Base-by-base conservation (phyloP, 1,140 invertebrate species). In the Drosophila oshimai region DNA sequence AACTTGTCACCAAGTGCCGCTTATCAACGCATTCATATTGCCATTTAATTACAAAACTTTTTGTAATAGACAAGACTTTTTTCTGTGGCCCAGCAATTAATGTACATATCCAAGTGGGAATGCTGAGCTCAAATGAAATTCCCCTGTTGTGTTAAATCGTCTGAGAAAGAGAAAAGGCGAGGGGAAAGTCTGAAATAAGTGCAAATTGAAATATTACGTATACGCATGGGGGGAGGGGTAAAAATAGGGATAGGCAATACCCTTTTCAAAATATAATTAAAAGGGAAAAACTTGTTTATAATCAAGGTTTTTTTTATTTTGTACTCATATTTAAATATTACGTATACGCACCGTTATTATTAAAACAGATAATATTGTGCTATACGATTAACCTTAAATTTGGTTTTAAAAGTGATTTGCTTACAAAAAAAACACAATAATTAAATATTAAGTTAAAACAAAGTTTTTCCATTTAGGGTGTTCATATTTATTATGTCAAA, bases 41-140 rank as follows among this genome's bases (percentile, higher is more conserved):
- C 60, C 41, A 67, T 67, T 67, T 67, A 67, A 67, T 67, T 67
- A 41, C 60, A 65, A 41, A 65, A 65, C 58, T 67, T 67, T 67
- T 41, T 34, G 57, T 49, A n/a, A n/a, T 39, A 34, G 17, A 20
- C 36, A 39, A 4, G 20, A 3, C 37, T 12, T 22, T 61, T 22
- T 13, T 64, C 6, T 49, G 42, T 20, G 58, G 58, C 28, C 12
- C 22, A 18, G 12, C 6, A 20, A 64, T 24, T 29, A 34, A 36
- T 36, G 20, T 53, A 54, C 22, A 17, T 10, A 22, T n/a, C n/a
- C n/a, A n/a, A n/a, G n/a, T n/a, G n/a, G 9, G 13, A 29, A 64
- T 28, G 24, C 31, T n/a, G 31, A 64, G 42, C 28, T 36, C 41
- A 26, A 28, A 34, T 15, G 58, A 33, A 42, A 31, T 49, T 47